Percentiles rank a stretch among this genome's conserved stretches.
phyloP scores from a whole-genome alignment of 2,888 invertebrate species.

The Toxonevra muliebris region DNA sequence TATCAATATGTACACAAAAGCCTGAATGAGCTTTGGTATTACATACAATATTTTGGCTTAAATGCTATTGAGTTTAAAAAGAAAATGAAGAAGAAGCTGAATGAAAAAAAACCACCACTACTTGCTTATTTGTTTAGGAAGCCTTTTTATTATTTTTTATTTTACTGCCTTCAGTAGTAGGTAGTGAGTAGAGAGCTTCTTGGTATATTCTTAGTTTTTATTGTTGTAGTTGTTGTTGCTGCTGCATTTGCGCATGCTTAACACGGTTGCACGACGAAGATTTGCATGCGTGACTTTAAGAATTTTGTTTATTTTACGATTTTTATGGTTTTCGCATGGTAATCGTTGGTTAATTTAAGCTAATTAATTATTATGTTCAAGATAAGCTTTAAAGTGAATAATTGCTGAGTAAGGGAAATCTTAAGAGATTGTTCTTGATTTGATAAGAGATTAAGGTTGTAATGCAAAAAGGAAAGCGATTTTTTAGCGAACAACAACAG shows the following conservation, averaged over 20 bases:
- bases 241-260: slow-evolving; percentile 19
- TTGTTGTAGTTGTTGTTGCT: slow-evolving; percentile 2
- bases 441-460: too few relatives aligned
- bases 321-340: slow-evolving; percentile 41
- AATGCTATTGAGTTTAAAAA: background rate
- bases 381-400: slow-evolving; percentile 56
- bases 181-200: slow-evolving; percentile 4
- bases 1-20: too few relatives aligned
- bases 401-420: slow-evolving; percentile 39
- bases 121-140: too few relatives aligned
- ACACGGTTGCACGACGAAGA: slow-evolving; percentile 32
- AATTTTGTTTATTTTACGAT: slow-evolving; percentile 40
- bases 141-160: too few relatives aligned
- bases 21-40: too few relatives aligned
- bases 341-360: slow-evolving; percentile 62
- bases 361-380: slow-evolving; percentile 63
- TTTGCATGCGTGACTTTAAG: slow-evolving; percentile 60
- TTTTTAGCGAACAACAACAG: too few relatives aligned
- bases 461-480: too few relatives aligned
- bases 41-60: background rate
- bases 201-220: slow-evolving; percentile 17
- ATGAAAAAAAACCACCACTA: too few relatives aligned
- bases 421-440: too few relatives aligned
- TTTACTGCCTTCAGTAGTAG: too few relatives aligned
- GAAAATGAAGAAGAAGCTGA: too few relatives aligned